Conservation (phyloP, 2,888 invertebrate species). For the Dascillus cervinus region DNA sequence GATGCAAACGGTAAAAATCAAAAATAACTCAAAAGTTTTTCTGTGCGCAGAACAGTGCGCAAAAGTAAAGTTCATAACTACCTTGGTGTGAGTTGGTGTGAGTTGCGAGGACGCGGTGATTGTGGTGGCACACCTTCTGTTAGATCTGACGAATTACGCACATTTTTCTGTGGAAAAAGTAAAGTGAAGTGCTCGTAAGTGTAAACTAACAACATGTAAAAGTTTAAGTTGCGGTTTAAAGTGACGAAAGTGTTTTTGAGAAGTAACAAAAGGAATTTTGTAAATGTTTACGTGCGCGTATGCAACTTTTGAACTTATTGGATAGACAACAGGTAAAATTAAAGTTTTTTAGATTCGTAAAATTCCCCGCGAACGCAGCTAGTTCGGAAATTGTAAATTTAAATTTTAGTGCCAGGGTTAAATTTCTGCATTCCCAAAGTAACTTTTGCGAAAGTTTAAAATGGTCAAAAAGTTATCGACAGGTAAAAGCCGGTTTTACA, state of each 20-base stretch:
- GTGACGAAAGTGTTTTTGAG: conserved; percentile 5
- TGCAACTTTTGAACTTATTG: conserved; percentile 27
- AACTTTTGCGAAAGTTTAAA: conserved; percentile 26
- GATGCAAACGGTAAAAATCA: background rate
- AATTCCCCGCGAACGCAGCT: background rate
- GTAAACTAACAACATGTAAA: conserved; percentile 1
- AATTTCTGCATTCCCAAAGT: conserved; percentile 9
- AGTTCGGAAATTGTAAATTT: background rate
- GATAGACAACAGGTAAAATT: conserved; percentile 30
- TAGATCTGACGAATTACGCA: conserved; percentile 1
- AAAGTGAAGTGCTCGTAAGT: conserved; percentile 5
- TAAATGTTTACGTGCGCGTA: conserved; percentile 15
- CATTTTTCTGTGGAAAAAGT: too few species aligned
- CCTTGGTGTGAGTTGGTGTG: conserved; percentile 21
- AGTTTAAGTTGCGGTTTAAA: conserved; percentile 4
- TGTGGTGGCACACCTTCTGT: conserved; percentile 22
- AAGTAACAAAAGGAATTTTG: conserved; percentile 16
- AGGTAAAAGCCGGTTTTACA: conserved; percentile 39
- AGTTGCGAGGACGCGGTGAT: conserved; percentile 23
- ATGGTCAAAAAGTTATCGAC: conserved; percentile 29
- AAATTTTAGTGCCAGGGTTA: too few species aligned
- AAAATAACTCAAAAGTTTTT: background rate
- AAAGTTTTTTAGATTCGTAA: conserved; percentile 6
- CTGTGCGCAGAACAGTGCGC: conserved; percentile 11
- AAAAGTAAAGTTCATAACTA: conserved; percentile 9